Evolutionary conservation across 2,888 invertebrate genomes (phyloP).

Genomic region (Spisula subtruncata): DNA sequence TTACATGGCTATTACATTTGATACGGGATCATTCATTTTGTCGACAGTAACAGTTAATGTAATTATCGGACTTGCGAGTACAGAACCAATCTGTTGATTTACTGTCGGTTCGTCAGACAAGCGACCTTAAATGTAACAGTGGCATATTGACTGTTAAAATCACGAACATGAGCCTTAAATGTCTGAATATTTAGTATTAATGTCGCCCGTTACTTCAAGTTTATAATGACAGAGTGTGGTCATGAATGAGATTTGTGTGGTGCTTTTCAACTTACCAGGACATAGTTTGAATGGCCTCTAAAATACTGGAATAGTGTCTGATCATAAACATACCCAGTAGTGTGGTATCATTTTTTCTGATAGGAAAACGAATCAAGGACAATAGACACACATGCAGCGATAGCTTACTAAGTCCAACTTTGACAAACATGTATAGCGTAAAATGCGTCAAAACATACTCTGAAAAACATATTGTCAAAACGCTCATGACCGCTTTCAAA

Average conservation of each 20-base stretch:
- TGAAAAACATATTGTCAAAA: too few relatives aligned
- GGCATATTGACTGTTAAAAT: background rate
- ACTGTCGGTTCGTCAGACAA: background rate
- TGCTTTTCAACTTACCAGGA: too few relatives aligned
- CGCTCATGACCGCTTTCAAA: too few relatives aligned
- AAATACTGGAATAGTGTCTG: too few relatives aligned
- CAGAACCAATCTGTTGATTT: background rate
- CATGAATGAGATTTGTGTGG: background rate
- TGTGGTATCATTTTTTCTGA: too few relatives aligned
- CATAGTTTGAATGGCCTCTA: too few relatives aligned
- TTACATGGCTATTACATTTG: background rate
- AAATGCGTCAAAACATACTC: too few relatives aligned
- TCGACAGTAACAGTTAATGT: slow-evolving; percentile 6
- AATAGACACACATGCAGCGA: too few relatives aligned
- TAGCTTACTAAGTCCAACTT: too few relatives aligned
- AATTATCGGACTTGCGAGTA: background rate
- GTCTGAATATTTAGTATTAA: background rate
- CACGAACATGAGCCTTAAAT: background rate
- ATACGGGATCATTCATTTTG: background rate
- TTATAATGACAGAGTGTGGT: background rate
- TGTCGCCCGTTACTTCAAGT: background rate
- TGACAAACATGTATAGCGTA: too few relatives aligned
- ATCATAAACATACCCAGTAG: too few relatives aligned
- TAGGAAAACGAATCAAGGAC: too few relatives aligned
- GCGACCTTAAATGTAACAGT: background rate